Base-by-base conservation (phyloP, 2,888 invertebrate genomes). In the Ophraella communa region DNA sequence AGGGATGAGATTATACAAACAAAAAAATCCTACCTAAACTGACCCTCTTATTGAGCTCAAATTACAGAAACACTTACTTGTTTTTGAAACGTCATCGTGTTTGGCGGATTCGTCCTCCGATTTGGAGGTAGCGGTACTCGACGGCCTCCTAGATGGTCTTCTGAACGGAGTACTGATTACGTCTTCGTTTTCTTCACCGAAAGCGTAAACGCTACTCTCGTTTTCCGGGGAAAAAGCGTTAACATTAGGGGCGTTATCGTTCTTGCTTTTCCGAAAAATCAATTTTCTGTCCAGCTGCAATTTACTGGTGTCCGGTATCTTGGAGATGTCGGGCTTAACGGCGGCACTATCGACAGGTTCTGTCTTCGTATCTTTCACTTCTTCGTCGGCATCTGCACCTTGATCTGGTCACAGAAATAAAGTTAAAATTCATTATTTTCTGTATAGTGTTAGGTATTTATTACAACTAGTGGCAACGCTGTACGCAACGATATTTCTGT, bases 131-230 rank as follows among this genome's bases (percentile, higher is more conserved):
- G 82, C 81, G 0, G 83, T 82, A 70, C 83, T 82, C 27, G 81
- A 80, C 56, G 84, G 84, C 45, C 87, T 78, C 59, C 85, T 78
- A 35, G 82, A 80, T 45, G 85, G 85, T 51, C 87, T 78, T 33
- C 87, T 79, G 75, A 89, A 89, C 1, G 88, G 88, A 14, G 87
- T 86, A 61, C 82, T 86, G 20, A 85, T 80, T 0, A 82, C 76
- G 17, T 85, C 83, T 64, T 89, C 89, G 27, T 85, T 86, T 45
- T 89, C 89, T 67, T 88, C 88, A 69, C 89, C 89, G 76, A 91
- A 91, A 1, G 90, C 90, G 74, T 91, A 90, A 14, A 90, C 87
- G 64, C 89, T 89, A 65, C 88, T 88, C 76, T 90, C 89, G 74
- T 89, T 89, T 70, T 88, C 88, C 0, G 87, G 87, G 0, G 88